phyloP scores from a whole-genome alignment of 2,888 invertebrate species.

The Ferrisia virgata region DNA sequence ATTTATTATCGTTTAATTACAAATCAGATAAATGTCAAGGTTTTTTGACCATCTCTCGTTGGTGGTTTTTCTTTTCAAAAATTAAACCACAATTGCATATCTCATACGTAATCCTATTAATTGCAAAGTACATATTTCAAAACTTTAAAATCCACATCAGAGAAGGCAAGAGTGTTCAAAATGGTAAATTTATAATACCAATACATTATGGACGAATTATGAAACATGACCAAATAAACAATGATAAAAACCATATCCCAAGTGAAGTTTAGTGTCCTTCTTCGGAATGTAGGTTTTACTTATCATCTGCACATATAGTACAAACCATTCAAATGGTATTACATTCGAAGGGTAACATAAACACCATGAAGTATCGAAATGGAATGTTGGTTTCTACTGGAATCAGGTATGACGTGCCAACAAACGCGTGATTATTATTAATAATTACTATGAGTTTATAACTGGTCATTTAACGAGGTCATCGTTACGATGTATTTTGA shows the following conservation, averaged over 20 bases:
- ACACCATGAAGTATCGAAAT: slow-evolving; percentile 32
- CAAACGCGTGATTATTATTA: slow-evolving; percentile 34
- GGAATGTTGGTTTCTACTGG: slow-evolving; percentile 40
- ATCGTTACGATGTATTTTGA: slow-evolving; percentile 41
- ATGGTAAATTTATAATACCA: neutral
- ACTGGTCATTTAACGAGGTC: slow-evolving; percentile 45
- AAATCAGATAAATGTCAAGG: neutral
- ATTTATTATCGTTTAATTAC: slow-evolving; percentile 7
- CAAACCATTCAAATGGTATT: slow-evolving; percentile 1
- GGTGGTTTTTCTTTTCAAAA: neutral
- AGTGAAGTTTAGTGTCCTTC: slow-evolving; percentile 24
- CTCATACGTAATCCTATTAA: too few species aligned
- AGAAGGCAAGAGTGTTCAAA: too few species aligned
- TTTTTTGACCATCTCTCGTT: neutral
- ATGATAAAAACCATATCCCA: neutral
- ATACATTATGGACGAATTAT: neutral
- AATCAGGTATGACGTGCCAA: slow-evolving; percentile 37
- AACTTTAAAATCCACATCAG: too few species aligned
- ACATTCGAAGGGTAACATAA: neutral
- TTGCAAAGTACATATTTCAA: too few species aligned
- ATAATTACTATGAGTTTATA: slow-evolving; percentile 40
- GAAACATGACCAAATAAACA: slow-evolving; percentile 24
- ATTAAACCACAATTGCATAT: neutral
- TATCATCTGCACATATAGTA: neutral
- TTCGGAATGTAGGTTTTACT: slow-evolving; percentile 35